Base-by-base conservation (phyloP, 2,888 invertebrate genomes). In the Heteromurus nitidus region DNA sequence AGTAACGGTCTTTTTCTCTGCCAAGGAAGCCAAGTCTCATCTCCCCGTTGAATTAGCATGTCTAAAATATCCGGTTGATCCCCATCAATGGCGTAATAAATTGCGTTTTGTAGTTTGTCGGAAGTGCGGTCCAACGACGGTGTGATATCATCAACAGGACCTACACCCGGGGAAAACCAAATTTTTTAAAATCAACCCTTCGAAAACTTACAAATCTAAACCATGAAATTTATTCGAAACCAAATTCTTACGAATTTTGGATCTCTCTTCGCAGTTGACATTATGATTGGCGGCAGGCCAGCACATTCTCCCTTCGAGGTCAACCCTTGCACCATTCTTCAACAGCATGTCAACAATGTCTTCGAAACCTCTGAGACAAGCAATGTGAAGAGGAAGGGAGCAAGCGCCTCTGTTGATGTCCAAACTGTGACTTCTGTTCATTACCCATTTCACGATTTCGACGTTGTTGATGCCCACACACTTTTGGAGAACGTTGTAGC, bases 321-420 rank as follows among this genome's bases (percentile, higher is more conserved):
- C 93, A 18, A 93, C 92, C 84, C 93, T 91, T 13, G 77, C 80
- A 31, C 82, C 64, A 60, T 80, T 74, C 50, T 82, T 77, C 20
- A 76, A 22, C 42, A 83, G 44, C 44, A 82, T 50, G 58, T 76
- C 72, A 28, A 87, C 88, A 87, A 88, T 72, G 30, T 83, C 85
- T 26, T 80, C 82, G 64, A 82, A 91, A 89, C 94, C 94, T 88
- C 93, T 92, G 42, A 92, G 90, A 84, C 94, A 94, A 20, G 94
- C 94, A 79, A 94, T 93, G 88, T 94, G 94, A 67, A 94, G 89
- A 1, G 94, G 94, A 68, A 94, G 90, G 85, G 94, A 94, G 88
- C 94, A 94, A n/a, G 93, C 92, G 84, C 93, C 93, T 22, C 93
- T 90, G 89, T 94, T 93, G 1, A 93, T 91, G 88, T 93, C 93